Conservation (phyloP, 2,888 invertebrate genomes). For the Drosophila peninsularis region DNA sequence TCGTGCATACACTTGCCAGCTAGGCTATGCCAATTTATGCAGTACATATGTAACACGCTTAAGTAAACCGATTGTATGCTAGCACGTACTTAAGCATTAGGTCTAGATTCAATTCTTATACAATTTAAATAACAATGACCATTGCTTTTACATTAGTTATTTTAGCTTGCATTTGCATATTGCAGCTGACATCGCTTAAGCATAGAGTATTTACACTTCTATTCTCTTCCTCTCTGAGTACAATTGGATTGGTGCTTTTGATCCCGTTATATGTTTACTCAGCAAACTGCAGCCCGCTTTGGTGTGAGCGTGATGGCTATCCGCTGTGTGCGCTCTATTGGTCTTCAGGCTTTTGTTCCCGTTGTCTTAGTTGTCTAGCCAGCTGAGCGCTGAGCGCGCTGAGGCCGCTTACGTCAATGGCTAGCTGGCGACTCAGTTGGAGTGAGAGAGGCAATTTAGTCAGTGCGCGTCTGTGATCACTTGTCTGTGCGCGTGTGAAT, state of each 20-base stretch:
- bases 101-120: background rate
- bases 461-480: background rate
- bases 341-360: constrained; percentile 9
- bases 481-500: background rate
- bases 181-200: background rate
- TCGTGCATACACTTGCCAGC: constrained; percentile 13
- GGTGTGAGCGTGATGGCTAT: constrained; percentile 1
- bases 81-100: too few species aligned
- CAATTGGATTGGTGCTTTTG: background rate
- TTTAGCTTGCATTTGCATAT: background rate
- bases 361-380: constrained; percentile 9
- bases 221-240: background rate
- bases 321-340: background rate
- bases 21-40: background rate
- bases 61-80: background rate
- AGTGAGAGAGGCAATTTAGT: background rate
- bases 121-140: too few species aligned
- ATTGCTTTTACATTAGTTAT: too few species aligned
- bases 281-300: background rate
- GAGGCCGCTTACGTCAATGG: background rate
- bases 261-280: constrained; percentile 4
- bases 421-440: background rate
- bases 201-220: constrained; percentile 2
- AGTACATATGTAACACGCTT: background rate
- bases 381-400: background rate